Evolutionary conservation across 2,888 invertebrate species (phyloP).

Genomic region (Cheilosia pagana): DNA sequence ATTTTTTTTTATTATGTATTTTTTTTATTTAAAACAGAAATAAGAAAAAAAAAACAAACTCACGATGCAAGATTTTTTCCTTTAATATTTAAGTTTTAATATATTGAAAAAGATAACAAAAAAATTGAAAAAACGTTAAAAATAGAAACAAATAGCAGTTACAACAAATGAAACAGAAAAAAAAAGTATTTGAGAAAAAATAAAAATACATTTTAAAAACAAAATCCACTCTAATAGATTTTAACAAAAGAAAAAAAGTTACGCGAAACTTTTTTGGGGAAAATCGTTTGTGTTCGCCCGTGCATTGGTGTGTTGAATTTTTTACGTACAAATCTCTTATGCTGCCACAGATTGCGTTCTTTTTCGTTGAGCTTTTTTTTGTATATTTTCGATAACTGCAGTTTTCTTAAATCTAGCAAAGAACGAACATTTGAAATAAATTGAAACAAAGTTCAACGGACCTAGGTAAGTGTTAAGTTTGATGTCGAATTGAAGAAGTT

Average conservation of each 20-base stretch:
- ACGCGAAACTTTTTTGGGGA: slow-evolving; percentile 36
- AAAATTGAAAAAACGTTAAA: slow-evolving; percentile 76
- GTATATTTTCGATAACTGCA: slow-evolving; percentile 17
- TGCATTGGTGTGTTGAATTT: slow-evolving; percentile 44
- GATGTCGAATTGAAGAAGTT: slow-evolving; percentile 24
- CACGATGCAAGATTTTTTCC: slow-evolving; percentile 78
- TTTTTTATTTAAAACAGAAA: slow-evolving; percentile 81
- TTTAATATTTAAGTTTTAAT: slow-evolving; percentile 79
- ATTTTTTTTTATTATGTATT: slow-evolving; percentile 83
- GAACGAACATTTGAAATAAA: slow-evolving; percentile 17
- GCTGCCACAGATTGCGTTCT: slow-evolving; percentile 63
- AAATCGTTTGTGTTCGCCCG: slow-evolving; percentile 52
- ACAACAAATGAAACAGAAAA: slow-evolving; percentile 62
- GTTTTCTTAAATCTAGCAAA: slow-evolving; percentile 45
- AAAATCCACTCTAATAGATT: slow-evolving; percentile 63
- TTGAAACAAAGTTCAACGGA: slow-evolving; percentile 46
- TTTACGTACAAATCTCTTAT: slow-evolving; percentile 45
- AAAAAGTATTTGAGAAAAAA: slow-evolving; percentile 73
- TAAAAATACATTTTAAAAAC: slow-evolving; percentile 69
- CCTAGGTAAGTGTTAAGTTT: slow-evolving; percentile 65
- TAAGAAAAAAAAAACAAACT: slow-evolving; percentile 78
- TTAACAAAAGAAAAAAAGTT: slow-evolving; percentile 57
- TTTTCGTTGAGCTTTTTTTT: slow-evolving; percentile 20
- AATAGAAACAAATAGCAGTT: slow-evolving; percentile 71
- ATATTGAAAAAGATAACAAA: slow-evolving; percentile 76